phyloP scores from a whole-genome alignment of 2,113 vertebrate species.

The Sitta europaea region DNA sequence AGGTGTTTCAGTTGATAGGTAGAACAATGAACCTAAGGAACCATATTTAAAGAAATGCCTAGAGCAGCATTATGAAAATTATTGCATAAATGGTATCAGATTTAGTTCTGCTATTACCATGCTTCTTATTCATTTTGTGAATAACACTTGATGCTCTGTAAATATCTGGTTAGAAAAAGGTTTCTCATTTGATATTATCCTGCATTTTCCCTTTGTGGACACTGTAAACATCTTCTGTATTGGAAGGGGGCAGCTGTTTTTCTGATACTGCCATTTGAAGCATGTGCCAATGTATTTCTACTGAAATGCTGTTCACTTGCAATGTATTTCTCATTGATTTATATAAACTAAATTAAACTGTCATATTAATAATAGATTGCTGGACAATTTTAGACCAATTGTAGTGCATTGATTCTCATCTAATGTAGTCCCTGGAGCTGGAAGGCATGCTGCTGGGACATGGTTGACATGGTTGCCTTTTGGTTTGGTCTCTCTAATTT shows the following conservation, averaged over 20 bases:
- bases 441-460: neutral
- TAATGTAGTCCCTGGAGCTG: neutral
- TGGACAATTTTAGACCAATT: neutral
- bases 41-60: neutral
- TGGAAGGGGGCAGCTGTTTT: neutral
- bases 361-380: neutral
- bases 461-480: neutral
- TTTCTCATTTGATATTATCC: constrained; percentile 23
- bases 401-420: neutral
- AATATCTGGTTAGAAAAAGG: neutral
- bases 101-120: constrained; percentile 25
- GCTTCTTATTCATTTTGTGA: constrained; percentile 5
- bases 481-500: neutral
- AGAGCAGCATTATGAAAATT: neutral
- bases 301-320: neutral
- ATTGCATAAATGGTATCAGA: neutral
- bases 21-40: neutral
- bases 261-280: constrained; percentile 21
- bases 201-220: constrained; percentile 18
- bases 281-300: constrained; percentile 29
- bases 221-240: constrained; percentile 3
- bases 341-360: neutral
- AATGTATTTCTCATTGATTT: neutral
- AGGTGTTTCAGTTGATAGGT: constrained; percentile 19
- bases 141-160: constrained; percentile 2